Percentiles rank a stretch among this genome's conserved stretches.
These are phyloP conservation scores for Tolmerus cingulatus DNA, from an alignment of 2,888 invertebrate genomes.

Conservation along the genomic window DNA sequence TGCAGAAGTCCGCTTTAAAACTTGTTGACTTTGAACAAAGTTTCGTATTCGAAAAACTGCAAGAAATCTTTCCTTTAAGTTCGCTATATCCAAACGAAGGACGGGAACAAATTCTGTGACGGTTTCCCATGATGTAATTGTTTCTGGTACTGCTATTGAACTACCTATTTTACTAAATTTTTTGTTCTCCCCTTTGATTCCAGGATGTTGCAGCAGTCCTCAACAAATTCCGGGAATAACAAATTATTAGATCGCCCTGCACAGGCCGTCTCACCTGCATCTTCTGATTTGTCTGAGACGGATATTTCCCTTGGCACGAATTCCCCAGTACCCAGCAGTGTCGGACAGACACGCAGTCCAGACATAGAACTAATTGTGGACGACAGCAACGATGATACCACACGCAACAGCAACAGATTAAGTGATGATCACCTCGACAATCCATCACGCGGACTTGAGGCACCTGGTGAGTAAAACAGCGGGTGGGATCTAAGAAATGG, in stretches of 20 bases:
- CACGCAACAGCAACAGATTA: neutral
- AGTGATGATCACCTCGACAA: neutral
- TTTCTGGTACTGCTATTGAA: neutral
- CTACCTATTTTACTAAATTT: neutral
- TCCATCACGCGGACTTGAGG: neutral
- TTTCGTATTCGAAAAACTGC: neutral
- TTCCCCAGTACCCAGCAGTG: neutral
- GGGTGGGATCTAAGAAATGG: neutral
- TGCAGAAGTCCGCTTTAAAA: neutral
- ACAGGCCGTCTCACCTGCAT: neutral
- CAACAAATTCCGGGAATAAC: neutral
- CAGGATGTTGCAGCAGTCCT: neutral
- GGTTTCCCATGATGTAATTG: neutral
- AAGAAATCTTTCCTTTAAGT: neutral
- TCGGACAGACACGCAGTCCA: neutral
- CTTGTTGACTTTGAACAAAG: neutral
- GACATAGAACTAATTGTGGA: neutral
- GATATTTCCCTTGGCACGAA: slow-evolving; percentile 16
- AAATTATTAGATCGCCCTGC: neutral
- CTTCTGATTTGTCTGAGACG: slow-evolving; percentile 21
- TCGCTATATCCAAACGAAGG: neutral
- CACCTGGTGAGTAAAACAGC: neutral
- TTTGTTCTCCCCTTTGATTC: neutral
- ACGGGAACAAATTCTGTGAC: neutral
- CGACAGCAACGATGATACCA: slow-evolving; percentile 3